phyloP scores from a whole-genome alignment of 2,113 vertebrate species.

The Cottus gobio region DNA sequence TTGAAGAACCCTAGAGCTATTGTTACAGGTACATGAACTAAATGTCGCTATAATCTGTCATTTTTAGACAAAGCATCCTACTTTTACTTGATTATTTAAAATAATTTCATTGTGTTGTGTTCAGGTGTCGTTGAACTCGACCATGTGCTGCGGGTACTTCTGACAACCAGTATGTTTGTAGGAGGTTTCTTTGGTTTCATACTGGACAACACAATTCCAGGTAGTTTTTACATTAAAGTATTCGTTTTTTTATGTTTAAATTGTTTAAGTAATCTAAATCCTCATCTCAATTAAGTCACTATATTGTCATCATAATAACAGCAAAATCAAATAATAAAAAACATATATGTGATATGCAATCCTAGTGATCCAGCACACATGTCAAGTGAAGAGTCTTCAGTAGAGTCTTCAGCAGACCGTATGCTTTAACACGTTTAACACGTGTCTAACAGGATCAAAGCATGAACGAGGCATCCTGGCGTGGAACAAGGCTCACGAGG shows the following conservation, averaged over 20 bases:
- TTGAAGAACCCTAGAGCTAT: slow-evolving; percentile 84
- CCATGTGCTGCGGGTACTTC: slow-evolving; percentile 92
- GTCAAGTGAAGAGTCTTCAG: background rate
- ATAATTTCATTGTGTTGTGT: background rate
- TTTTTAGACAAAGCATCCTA: background rate
- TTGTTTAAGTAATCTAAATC: background rate
- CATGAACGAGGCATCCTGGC: slow-evolving; percentile 89
- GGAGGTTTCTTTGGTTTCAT: slow-evolving; percentile 93
- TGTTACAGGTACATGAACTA: slow-evolving; percentile 86
- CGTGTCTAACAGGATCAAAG: slow-evolving; percentile 84
- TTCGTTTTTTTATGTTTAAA: background rate
- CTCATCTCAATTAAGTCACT: background rate
- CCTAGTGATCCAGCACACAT: background rate
- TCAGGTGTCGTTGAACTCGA: slow-evolving; percentile 90
- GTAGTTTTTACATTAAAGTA: slow-evolving; percentile 73
- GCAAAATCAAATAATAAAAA: background rate
- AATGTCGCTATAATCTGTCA: background rate
- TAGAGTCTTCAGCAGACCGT: background rate
- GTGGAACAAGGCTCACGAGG: slow-evolving; percentile 86
- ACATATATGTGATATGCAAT: background rate
- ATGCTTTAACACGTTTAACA: slow-evolving; percentile 11
- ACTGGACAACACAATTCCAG: slow-evolving; percentile 95
- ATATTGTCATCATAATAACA: background rate
- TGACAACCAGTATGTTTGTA: slow-evolving; percentile 97
- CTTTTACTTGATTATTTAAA: background rate